Conservation (phyloP, 2,113 vertebrate species). For the Plectropomus leopardus region DNA sequence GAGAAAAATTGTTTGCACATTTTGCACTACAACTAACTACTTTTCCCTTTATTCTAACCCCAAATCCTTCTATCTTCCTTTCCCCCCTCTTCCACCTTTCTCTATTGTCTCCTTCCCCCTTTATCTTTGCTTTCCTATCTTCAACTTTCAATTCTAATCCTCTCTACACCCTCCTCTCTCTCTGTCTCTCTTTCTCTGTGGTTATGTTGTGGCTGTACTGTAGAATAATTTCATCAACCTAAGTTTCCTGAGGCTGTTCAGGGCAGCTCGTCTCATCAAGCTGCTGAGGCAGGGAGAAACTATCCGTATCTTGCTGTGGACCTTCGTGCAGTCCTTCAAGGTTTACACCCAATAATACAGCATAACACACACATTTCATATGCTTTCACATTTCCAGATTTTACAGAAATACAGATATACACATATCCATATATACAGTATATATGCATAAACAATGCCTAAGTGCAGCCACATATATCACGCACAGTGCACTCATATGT, state of each 20-base stretch:
- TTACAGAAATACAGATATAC: background rate
- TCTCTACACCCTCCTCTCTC: slow-evolving; percentile 19
- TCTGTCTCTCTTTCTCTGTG: slow-evolving; percentile 38
- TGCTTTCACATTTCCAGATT: slow-evolving; percentile 14
- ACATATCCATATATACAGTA: background rate
- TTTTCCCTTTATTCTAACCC: slow-evolving; percentile 62
- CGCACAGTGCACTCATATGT: slow-evolving; percentile 10
- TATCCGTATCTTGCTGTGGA: slow-evolving; percentile 95
- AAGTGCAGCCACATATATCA: background rate
- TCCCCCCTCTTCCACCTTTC: slow-evolving; percentile 15
- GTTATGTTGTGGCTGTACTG: slow-evolving; percentile 46
- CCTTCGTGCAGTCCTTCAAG: slow-evolving; percentile 96
- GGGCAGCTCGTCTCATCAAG: slow-evolving; percentile 95
- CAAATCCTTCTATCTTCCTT: slow-evolving; percentile 20
- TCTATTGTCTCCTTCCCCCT: slow-evolving; percentile 22
- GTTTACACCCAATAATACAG: slow-evolving; percentile 72
- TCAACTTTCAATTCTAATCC: slow-evolving; percentile 17
- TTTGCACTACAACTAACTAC: slow-evolving; percentile 48
- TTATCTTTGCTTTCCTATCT: slow-evolving; percentile 21
- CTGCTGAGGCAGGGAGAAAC: slow-evolving; percentile 94
- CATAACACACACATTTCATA: background rate
- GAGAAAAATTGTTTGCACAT: slow-evolving; percentile 11
- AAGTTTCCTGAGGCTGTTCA: slow-evolving; percentile 94
- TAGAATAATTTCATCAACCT: slow-evolving; percentile 98
- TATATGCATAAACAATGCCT: background rate